Base-by-base conservation (phyloP, 2,113 vertebrate genomes). In the Pandion haliaetus region DNA sequence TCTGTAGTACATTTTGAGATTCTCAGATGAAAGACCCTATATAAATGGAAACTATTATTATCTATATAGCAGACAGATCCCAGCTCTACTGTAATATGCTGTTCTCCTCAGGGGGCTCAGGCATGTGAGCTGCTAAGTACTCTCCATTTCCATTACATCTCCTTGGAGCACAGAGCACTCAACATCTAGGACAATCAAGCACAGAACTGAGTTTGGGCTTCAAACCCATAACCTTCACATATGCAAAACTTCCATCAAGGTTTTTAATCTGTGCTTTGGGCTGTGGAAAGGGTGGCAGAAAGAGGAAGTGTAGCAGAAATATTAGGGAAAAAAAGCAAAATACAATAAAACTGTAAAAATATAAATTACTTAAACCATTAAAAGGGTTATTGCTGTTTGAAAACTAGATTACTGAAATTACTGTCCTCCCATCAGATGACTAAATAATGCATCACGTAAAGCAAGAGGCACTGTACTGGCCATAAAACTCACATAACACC, bases 401-500 rank as follows among this genome's bases (percentile, higher is more conserved):
- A 96, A 79, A 92, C 82, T 92, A 89, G 86, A 84, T 96, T 97
- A 94, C 76, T 93, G 71, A 97, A 97, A 97, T 96, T 96, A 97
- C 83, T 94, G 80, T 95, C 96, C 87, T 97, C 82, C 88, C 84
- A 87, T 95, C 80, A 96, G 86, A 97, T 95, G 93, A 96, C 70
- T 98, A 98, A 97, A 97, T 95, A 97, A 97, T 94, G 82, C 45
- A 90, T 31, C 54, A 72, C 86, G 86, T 95, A 97, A 97, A 96
- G 91, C 38, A 94, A 91, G 82, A 97, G 57, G 89, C 61, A 93
- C 84, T 74, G 70, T 86, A 80, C 58, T 59, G 86, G 59, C 65
- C 77, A 90, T 96, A 94, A 98, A 97, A 93, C 1, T 77, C 82
- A 71, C 57, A 45, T 95, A 93, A 94, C 61, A 86, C 89, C 79